Conservation (phyloP, 2,797 vertebrate genomes). For the Delichon dasypus region DNA sequence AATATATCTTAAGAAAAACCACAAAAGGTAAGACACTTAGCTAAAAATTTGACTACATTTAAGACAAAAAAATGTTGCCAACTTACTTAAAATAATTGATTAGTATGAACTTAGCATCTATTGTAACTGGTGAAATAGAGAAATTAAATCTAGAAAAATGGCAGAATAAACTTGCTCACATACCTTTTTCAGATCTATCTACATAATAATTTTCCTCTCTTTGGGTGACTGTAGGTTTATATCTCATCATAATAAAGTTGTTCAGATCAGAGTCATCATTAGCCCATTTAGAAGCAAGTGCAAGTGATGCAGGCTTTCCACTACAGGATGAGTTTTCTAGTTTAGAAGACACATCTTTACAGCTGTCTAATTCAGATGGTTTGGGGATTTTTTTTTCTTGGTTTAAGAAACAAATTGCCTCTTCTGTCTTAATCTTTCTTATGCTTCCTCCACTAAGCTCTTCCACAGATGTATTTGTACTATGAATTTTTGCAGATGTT, state of each 20-base stretch:
- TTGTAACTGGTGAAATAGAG: not conserved
- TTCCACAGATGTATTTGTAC: not conserved
- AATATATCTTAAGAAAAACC: not conserved
- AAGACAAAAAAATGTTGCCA: not conserved
- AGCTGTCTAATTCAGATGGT: not conserved
- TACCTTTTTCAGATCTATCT: slow-evolving; percentile 60
- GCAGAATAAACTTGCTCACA: not conserved
- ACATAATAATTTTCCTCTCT: not conserved
- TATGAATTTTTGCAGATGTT: not conserved
- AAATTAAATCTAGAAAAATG: not conserved
- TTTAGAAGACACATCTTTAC: not conserved
- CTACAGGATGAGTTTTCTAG: not conserved
- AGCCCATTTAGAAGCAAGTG: not conserved
- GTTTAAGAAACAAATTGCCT: not conserved
- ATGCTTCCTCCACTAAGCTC: not conserved
- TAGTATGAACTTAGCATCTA: not conserved
- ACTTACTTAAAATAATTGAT: not conserved
- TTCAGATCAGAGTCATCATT: slow-evolving; percentile 76
- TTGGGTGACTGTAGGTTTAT: slow-evolving; percentile 55
- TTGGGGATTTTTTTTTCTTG: not conserved
- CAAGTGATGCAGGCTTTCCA: not conserved
- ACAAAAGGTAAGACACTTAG: not conserved
- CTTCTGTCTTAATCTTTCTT: slow-evolving; percentile 31
- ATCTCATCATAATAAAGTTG: slow-evolving; percentile 85
- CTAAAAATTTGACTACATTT: not conserved